Evolutionary conservation across 2,888 invertebrate species (phyloP).

Genomic region (Ferrisia virgata): DNA sequence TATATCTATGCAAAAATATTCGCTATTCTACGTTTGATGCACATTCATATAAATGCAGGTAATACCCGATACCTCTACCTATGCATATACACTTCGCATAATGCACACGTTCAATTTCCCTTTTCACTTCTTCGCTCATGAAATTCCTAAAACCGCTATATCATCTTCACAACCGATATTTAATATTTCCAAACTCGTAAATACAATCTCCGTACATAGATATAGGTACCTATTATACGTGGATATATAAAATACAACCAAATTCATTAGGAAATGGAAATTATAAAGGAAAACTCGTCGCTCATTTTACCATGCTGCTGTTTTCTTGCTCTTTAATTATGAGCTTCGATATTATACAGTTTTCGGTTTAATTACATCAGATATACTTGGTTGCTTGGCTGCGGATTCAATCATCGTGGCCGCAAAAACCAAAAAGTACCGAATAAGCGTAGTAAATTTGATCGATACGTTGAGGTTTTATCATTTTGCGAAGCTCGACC

Average conservation of each 20-base stretch:
- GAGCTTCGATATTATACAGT: not conserved
- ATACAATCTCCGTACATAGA: too few species aligned
- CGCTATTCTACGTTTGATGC: not conserved
- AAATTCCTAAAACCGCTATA: too few species aligned
- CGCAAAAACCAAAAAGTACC: not conserved
- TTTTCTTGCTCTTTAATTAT: not conserved
- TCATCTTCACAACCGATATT: not conserved
- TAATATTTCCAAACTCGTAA: too few species aligned
- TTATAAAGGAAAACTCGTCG: not conserved
- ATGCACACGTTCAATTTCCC: not conserved
- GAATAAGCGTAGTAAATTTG: not conserved
- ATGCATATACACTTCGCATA: not conserved
- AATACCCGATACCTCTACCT: too few species aligned
- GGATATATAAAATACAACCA: not conserved
- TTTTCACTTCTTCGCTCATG: not conserved
- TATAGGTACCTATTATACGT: not conserved
- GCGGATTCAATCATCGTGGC: not conserved
- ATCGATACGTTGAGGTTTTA: slow-evolving; percentile 7
- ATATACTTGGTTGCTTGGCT: not conserved
- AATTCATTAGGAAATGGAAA: not conserved
- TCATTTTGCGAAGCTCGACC: not conserved
- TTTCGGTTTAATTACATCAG: not conserved
- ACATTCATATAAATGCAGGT: not conserved
- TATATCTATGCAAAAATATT: not conserved
- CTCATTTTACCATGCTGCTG: not conserved